Evolutionary conservation across 1,140 invertebrate species (phyloP).

Genomic region (Cotesia glomerata): DNA sequence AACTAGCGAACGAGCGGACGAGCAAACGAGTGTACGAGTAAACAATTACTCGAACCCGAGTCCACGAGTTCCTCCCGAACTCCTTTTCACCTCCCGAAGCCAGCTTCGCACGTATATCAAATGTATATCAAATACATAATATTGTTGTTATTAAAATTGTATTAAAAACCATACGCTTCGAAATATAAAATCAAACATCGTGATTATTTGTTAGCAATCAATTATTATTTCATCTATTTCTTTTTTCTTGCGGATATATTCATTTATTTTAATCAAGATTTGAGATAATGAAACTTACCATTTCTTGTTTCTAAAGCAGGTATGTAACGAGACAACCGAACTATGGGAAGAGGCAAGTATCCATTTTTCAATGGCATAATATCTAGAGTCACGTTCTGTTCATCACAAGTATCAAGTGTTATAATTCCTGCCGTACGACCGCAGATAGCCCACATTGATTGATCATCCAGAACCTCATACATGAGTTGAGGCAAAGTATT

Average conservation of each 20-base stretch:
- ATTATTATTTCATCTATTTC: not conserved
- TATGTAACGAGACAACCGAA: slow-evolving; percentile 91
- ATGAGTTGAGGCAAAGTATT: slow-evolving; percentile 74
- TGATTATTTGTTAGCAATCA: too few species aligned
- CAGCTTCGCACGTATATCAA: too few species aligned
- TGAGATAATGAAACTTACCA: slow-evolving; percentile 58
- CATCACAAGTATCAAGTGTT: slow-evolving; percentile 74
- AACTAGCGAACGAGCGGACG: too few species aligned
- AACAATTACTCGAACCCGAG: too few species aligned
- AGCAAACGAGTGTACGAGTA: too few species aligned
- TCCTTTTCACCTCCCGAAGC: too few species aligned
- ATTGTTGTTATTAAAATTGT: too few species aligned
- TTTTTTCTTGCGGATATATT: not conserved
- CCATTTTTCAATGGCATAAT: slow-evolving; percentile 91
- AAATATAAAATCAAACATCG: too few species aligned
- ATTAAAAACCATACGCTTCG: too few species aligned
- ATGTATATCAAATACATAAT: too few species aligned
- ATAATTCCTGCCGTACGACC: slow-evolving; percentile 87
- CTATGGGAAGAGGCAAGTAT: slow-evolving; percentile 84
- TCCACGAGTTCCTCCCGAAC: too few species aligned
- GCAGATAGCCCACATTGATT: slow-evolving; percentile 90
- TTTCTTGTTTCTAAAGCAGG: slow-evolving; percentile 74
- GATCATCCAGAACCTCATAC: slow-evolving; percentile 92
- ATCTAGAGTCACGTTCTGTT: slow-evolving; percentile 81
- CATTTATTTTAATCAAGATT: not conserved